Evolutionary conservation across 2,113 vertebrate genomes (phyloP).

Genomic region (Megaceryle maxima): DNA sequence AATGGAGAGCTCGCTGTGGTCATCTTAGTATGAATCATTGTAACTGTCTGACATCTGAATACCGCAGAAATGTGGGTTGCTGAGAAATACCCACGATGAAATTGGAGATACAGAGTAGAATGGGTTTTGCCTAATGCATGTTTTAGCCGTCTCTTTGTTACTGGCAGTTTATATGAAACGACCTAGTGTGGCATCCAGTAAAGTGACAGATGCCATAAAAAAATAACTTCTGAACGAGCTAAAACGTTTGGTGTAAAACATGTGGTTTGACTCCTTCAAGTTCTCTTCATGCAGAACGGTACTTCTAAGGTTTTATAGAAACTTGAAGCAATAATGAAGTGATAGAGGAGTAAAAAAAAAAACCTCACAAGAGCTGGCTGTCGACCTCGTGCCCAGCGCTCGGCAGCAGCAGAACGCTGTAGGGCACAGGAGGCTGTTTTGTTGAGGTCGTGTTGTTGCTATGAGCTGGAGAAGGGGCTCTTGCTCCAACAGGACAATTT

Average conservation of each 20-base stretch:
- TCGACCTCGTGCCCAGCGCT: accelerated
- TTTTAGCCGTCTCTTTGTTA: background rate
- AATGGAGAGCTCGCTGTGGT: background rate
- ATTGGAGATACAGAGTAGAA: background rate
- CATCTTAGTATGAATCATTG: background rate
- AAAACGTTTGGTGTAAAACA: background rate
- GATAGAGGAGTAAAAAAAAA: background rate
- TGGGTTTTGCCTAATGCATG: background rate
- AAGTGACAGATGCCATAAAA: background rate
- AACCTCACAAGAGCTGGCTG: accelerated
- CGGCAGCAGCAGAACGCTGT: background rate
- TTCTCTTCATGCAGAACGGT: background rate
- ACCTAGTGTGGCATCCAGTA: background rate
- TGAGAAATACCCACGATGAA: background rate
- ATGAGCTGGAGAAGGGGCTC: background rate
- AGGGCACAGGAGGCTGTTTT: background rate
- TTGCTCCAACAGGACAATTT: background rate
- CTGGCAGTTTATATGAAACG: background rate
- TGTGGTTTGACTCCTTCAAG: background rate
- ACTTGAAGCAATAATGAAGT: background rate
- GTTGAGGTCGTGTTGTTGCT: accelerated
- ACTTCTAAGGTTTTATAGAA: background rate
- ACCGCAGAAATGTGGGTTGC: background rate
- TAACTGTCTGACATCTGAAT: background rate
- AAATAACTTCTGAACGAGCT: background rate